A percentile compares a stretch with the other conserved stretches of the same genome.
phyloP scores from a whole-genome alignment of 2,888 invertebrate species.

The Plutella xylostella region DNA sequence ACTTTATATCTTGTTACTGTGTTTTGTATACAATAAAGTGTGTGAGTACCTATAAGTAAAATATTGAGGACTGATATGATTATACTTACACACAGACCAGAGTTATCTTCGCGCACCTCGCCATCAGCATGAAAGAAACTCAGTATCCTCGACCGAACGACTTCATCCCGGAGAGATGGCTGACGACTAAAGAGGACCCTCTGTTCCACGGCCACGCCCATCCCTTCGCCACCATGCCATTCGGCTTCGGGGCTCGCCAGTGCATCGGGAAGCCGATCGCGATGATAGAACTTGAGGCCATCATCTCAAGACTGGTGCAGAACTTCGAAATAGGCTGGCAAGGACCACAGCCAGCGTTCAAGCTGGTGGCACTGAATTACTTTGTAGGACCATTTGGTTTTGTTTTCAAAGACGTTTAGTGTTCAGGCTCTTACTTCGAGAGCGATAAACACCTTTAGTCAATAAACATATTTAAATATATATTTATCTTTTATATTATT shows the following conservation, averaged over 20 bases:
- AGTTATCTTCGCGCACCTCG: conserved; percentile 54
- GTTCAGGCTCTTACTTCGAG: too few species aligned
- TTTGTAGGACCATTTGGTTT: conserved; percentile 4
- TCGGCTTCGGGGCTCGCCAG: conserved; percentile 69
- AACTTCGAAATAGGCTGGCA: conserved; percentile 9
- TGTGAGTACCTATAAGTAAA: too few species aligned
- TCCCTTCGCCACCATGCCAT: conserved; percentile 73
- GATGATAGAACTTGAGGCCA: conserved; percentile 4
- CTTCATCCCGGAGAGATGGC: conserved; percentile 84
- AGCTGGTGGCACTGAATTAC: conserved; percentile 2
- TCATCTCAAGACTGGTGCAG: conserved; percentile 5
- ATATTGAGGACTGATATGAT: background rate
- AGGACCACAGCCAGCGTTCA: conserved; percentile 4
- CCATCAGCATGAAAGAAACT: conserved; percentile 71
- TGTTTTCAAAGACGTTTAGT: conserved; percentile 8
- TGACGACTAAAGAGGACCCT: conserved; percentile 39
- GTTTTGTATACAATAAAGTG: too few species aligned
- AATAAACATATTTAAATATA: too few species aligned
- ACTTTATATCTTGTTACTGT: too few species aligned
- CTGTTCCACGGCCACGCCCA: conserved; percentile 58
- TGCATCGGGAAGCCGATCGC: conserved; percentile 8
- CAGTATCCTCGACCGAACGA: conserved; percentile 73
- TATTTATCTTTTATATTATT: too few species aligned
- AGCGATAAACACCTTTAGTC: too few species aligned
- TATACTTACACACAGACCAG: background rate